These are phyloP conservation scores for Leptoclinus maculatus DNA, from an alignment of 2,797 vertebrate species.

Conservation along the genomic window DNA sequence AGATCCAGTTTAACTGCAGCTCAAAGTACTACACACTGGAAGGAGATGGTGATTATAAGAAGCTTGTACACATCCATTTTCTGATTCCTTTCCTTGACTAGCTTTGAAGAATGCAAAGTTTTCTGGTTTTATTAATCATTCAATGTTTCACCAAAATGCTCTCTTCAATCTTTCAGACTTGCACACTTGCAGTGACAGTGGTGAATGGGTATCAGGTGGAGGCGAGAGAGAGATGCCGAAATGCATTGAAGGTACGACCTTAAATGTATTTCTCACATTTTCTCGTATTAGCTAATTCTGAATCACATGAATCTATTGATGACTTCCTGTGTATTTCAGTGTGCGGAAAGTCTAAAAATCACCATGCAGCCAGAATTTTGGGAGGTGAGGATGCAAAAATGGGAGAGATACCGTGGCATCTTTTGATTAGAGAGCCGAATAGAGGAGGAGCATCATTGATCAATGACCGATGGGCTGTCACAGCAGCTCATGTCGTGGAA, in stretches of 20 bases:
- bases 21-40: slow-evolving; percentile 84
- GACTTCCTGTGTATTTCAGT: slow-evolving; percentile 79
- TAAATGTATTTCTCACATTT: background rate
- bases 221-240: slow-evolving; percentile 58
- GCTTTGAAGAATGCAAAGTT: background rate
- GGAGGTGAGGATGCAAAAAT: slow-evolving; percentile 78
- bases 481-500: slow-evolving; percentile 91
- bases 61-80: background rate
- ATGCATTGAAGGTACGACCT: slow-evolving; percentile 75
- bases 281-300: background rate
- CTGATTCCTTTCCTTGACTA: background rate
- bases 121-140: background rate
- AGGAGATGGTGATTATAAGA: slow-evolving; percentile 65
- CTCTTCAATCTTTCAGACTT: slow-evolving; percentile 59
- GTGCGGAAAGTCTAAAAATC: slow-evolving; percentile 83
- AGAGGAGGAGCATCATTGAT: slow-evolving; percentile 89
- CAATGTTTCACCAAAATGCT: background rate
- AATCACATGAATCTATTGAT: background rate
- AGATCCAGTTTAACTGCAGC: slow-evolving; percentile 82
- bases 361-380: slow-evolving; percentile 78
- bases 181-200: slow-evolving; percentile 69
- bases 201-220: slow-evolving; percentile 70
- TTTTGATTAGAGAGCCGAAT: slow-evolving; percentile 57
- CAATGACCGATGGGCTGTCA: slow-evolving; percentile 91
- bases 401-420: slow-evolving; percentile 91